These are phyloP conservation scores for Campylomormyrus tamandua DNA, from an alignment of 2,113 vertebrate species.

Conservation along the genomic window DNA sequence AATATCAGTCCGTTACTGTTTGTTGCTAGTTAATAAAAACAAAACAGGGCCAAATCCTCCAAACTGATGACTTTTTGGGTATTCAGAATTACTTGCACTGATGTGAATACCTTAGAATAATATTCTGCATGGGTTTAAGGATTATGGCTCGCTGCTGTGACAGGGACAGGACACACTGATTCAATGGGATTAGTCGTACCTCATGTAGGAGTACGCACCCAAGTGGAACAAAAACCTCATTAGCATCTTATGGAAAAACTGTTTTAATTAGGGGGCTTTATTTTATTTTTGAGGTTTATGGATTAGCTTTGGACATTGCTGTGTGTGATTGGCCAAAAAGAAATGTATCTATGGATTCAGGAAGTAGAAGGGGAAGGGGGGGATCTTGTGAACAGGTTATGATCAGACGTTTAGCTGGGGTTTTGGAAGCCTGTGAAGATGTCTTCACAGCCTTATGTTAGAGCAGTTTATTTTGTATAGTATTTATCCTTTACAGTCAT, in stretches of 20 bases:
- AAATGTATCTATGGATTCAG: not conserved
- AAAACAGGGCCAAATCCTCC: conserved; percentile 10
- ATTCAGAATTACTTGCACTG: conserved; percentile 19
- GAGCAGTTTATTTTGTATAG: not conserved
- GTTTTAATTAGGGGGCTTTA: conserved; percentile 42
- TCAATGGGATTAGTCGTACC: conserved; percentile 39
- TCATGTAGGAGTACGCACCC: conserved; percentile 35
- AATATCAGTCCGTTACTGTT: not conserved
- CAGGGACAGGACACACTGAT: conserved; percentile 36
- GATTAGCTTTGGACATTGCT: conserved; percentile 14
- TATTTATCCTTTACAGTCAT: not conserved
- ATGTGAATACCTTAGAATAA: conserved; percentile 31
- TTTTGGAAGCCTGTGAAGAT: not conserved
- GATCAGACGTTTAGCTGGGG: not conserved
- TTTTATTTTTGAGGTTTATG: conserved; percentile 29
- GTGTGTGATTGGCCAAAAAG: not conserved
- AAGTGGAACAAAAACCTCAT: conserved; percentile 39
- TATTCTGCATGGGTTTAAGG: conserved; percentile 32
- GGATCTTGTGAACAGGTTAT: not conserved
- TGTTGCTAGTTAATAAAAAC: conserved; percentile 11
- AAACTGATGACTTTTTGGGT: conserved; percentile 19
- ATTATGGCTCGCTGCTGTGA: conserved; percentile 35
- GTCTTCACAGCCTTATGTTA: not conserved
- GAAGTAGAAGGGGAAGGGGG: not conserved
- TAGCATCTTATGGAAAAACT: conserved; percentile 38